Evolutionary conservation across 2,797 vertebrate genomes (phyloP).

Genomic region (Amblyraja radiata): DNA sequence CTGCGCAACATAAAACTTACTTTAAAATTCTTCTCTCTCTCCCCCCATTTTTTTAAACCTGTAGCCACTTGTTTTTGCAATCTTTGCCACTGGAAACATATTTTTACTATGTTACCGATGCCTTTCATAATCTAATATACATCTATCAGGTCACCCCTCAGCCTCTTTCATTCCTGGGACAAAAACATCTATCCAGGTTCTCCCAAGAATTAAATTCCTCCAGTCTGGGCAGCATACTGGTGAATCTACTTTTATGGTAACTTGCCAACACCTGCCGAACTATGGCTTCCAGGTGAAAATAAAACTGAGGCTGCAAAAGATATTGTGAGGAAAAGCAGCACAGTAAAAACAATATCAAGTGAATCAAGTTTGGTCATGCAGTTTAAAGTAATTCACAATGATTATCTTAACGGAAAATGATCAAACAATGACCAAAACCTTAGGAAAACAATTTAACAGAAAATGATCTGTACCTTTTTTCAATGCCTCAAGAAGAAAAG

Average conservation of each 20-base stretch:
- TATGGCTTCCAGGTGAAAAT: background rate
- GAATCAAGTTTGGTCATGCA: background rate
- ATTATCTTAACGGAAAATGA: slow-evolving; percentile 1
- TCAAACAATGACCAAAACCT: background rate
- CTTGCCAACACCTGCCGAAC: background rate
- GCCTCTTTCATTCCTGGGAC: too few relatives aligned
- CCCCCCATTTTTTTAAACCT: too few relatives aligned
- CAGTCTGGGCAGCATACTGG: too few relatives aligned
- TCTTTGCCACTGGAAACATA: too few relatives aligned
- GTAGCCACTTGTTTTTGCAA: too few relatives aligned
- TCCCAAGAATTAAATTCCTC: too few relatives aligned
- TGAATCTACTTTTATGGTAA: background rate
- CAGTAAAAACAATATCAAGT: background rate
- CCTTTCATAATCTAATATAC: too few relatives aligned
- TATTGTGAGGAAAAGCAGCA: background rate
- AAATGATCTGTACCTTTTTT: slow-evolving; percentile 68
- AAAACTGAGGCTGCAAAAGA: background rate
- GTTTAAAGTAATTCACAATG: background rate
- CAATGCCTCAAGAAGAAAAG: slow-evolving; percentile 85
- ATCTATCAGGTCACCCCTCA: too few relatives aligned
- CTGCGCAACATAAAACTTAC: too few relatives aligned
- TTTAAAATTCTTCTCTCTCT: too few relatives aligned
- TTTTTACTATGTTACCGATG: too few relatives aligned
- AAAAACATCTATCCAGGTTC: too few relatives aligned
- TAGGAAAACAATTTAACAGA: background rate